Base-by-base conservation (phyloP, 2,113 vertebrate species). In the cat (Felis catus) region DNA sequence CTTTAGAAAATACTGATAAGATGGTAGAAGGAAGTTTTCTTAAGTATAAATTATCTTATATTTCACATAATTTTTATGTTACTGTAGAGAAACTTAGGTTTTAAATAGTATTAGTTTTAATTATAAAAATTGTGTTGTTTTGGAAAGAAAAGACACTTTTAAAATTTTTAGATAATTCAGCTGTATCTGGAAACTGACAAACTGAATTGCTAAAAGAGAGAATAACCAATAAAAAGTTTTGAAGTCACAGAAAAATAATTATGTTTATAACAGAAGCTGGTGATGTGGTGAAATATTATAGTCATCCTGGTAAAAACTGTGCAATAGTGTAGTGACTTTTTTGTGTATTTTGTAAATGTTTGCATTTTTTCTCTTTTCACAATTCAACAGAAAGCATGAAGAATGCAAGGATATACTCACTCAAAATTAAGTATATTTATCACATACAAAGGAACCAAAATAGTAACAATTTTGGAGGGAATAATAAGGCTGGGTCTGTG, bases 51-150 rank as follows among this genome's bases (percentile, higher is more conserved):
- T 89, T 83, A 41, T 70, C 4, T 93, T 66, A 39, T 2, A 82
- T 29, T 88, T 78, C 23, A 95, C 10, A 82, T 53, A n/a, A 29
- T 61, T 53, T 96, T 73, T 71, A 89, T 29, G 1, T 23, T 71
- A 71, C 3, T 63, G 0, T 53, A 85, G 84, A 90, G 12, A 92
- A 71, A 61, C 4, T 96, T 36, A 91, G 31, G 58, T 51, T 97
- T 96, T 95, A 68, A 91, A 97, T 91, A 85, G 31, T 55, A 83
- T 0, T 82, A 29, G 84, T 96, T 89, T 84, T 63, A 61, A 25
- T 94, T 89, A 71, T 74, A 93, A 92, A 27, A 76, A 11, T 1
- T 74, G 5, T 73, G 2, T 16, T 79, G 1, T 1, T 39, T 18
- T 29, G 5, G 1, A 51, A 53, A 15, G 14, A 97, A 93, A 31